Base-by-base conservation (phyloP, 2,113 vertebrate genomes). In the Pseudolaguvia tuberculata region DNA sequence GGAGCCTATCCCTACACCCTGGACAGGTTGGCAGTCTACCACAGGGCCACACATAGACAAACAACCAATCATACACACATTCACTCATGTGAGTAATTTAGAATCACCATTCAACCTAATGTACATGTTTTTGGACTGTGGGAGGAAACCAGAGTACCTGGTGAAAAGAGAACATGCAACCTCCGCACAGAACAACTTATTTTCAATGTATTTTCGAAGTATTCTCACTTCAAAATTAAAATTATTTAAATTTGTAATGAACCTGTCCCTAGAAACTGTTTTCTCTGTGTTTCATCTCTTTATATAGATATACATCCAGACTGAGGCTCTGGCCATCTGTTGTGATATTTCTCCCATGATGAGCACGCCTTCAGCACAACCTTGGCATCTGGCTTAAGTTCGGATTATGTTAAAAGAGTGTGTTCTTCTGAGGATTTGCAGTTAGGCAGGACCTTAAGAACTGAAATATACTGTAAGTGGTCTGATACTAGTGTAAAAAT, bases 321-420 rank as follows among this genome's bases (percentile, higher is more conserved):
- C 72, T 75, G 48, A 75, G 66, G 73, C 73, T 61, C 35, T 76
- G 66, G 72, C 80, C 80, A 81, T 81, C 80, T 81, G 80, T 50
- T 48, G 55, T 72, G 58, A 15, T 75, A 53, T 76, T 78, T 78
- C 76, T 75, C 67, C 52, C 42, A 70, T 58, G 72, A 67, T 78
- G 68, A 75, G 68, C 67, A 78, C 75, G 72, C 72, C 76, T 81
- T 75, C 61, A 78, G 68, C 68, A 62, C 61, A 76, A 70, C 73
- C 76, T 52, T 78, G 70, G 68, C 80, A 81, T 81, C 80, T 81
- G 80, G 72, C 65, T 21, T 76, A 76, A 78, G 72, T 81, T 78
- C 27, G 48, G 68, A 78, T 78, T 56, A 69, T 72, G 80, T 69
- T 73, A 78, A 69, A 78, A 76, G 48, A 66, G 69, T 17, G 27